Evolutionary conservation across 2,888 invertebrate genomes (phyloP).

Genomic region (Catocala nupta): DNA sequence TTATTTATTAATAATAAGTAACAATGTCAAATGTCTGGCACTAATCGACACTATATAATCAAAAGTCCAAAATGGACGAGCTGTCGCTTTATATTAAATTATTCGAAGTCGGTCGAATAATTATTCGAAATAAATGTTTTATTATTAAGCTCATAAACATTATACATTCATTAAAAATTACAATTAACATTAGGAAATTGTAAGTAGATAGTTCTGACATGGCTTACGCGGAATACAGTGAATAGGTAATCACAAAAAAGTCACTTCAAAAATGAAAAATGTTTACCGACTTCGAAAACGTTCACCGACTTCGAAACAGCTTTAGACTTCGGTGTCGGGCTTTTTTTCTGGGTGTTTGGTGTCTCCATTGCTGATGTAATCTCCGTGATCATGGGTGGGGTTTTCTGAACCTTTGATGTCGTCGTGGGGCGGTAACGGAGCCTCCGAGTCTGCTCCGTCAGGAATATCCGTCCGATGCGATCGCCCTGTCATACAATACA

Average conservation of each 20-base stretch:
- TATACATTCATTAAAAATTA: not conserved
- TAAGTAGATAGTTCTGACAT: constrained; percentile 8
- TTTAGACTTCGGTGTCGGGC: constrained; percentile 84
- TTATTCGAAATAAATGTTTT: constrained; percentile 1
- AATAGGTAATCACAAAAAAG: not conserved
- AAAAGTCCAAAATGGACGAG: constrained; percentile 38
- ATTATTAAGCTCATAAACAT: constrained; percentile 5
- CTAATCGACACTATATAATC: constrained; percentile 59
- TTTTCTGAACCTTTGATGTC: constrained; percentile 88
- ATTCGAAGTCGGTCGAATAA: constrained; percentile 29
- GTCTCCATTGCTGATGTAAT: constrained; percentile 87
- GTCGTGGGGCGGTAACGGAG: constrained; percentile 87
- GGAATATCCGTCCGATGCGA: constrained; percentile 88
- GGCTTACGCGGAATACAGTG: not conserved
- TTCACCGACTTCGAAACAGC: constrained; percentile 28
- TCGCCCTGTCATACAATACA: constrained; percentile 86
- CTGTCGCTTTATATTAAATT: constrained; percentile 38
- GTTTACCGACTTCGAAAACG: constrained; percentile 1
- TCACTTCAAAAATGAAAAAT: constrained; percentile 5
- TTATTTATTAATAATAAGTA: constrained; percentile 62
- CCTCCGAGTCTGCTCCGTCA: constrained; percentile 89
- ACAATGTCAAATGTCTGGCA: constrained; percentile 72
- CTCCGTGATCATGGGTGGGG: constrained; percentile 88
- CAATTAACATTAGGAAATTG: constrained; percentile 6
- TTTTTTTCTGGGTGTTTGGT: constrained; percentile 84